phyloP scores from a whole-genome alignment of 2,113 vertebrate genomes.

The Onychostoma macrolepis region DNA sequence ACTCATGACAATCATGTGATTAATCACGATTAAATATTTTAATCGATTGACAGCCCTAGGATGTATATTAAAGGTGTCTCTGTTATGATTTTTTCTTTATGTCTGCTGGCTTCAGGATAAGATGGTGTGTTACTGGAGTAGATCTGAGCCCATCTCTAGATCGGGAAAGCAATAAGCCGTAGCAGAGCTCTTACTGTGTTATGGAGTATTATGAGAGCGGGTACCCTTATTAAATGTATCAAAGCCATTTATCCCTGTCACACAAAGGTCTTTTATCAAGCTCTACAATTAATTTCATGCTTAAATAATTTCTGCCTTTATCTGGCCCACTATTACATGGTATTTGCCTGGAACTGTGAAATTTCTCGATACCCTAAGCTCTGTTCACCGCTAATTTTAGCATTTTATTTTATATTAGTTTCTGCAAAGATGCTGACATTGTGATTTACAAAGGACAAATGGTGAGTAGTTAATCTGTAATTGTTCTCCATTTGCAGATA shows the following conservation, averaged over 20 bases:
- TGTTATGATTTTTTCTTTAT: background rate
- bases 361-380: conserved; percentile 18
- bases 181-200: conserved; percentile 7
- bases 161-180: background rate
- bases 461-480: background rate
- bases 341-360: conserved; percentile 41
- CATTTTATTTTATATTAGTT: background rate
- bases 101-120: background rate
- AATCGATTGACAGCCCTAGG: no score
- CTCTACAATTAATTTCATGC: conserved; percentile 51
- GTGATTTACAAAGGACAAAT: conserved; percentile 23
- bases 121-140: background rate
- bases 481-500: background rate
- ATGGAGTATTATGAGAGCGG: conserved; percentile 21
- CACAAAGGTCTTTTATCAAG: conserved; percentile 42
- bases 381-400: background rate
- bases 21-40: no score
- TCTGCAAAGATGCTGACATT: background rate
- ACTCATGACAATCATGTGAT: no score
- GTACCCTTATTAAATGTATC: conserved; percentile 45
- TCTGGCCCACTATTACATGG: conserved; percentile 33
- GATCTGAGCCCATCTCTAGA: conserved; percentile 6
- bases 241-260: conserved; percentile 49
- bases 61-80: background rate
- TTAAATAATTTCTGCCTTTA: conserved; percentile 43